A percentile compares a stretch with the other conserved stretches of the same genome.
These are phyloP conservation scores for Sitta europaea DNA, from an alignment of 2,113 vertebrate genomes.

Conservation along the genomic window DNA sequence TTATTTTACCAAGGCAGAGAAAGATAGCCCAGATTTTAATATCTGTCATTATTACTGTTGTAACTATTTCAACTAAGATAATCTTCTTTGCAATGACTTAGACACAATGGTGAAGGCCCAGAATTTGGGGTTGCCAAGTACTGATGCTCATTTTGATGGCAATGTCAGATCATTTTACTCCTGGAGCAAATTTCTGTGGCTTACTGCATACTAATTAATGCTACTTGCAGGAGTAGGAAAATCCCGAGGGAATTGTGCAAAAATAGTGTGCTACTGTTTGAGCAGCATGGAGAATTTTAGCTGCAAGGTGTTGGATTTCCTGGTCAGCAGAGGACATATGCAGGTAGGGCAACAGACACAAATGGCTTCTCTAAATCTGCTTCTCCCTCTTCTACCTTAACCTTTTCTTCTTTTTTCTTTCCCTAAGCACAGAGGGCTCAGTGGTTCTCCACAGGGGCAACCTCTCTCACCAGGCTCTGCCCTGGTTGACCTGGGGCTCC, in stretches of 20 bases:
- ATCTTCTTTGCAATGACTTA: background rate
- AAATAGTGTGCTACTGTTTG: background rate
- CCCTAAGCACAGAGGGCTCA: background rate
- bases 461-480: rapidly evolving
- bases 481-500: background rate
- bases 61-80: background rate
- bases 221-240: background rate
- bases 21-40: background rate
- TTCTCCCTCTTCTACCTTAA: background rate
- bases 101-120: background rate
- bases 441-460: background rate
- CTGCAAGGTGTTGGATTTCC: background rate
- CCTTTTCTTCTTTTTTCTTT: background rate
- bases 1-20: background rate
- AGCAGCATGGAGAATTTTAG: background rate
- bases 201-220: background rate
- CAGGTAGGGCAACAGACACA: background rate
- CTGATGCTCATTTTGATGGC: background rate
- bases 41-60: background rate
- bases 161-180: background rate
- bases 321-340: background rate
- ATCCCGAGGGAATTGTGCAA: background rate
- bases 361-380: background rate
- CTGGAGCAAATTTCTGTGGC: background rate
- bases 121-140: background rate